Evolutionary conservation across 2,797 vertebrate species (phyloP).

Genomic region (Chrosomus eos): DNA sequence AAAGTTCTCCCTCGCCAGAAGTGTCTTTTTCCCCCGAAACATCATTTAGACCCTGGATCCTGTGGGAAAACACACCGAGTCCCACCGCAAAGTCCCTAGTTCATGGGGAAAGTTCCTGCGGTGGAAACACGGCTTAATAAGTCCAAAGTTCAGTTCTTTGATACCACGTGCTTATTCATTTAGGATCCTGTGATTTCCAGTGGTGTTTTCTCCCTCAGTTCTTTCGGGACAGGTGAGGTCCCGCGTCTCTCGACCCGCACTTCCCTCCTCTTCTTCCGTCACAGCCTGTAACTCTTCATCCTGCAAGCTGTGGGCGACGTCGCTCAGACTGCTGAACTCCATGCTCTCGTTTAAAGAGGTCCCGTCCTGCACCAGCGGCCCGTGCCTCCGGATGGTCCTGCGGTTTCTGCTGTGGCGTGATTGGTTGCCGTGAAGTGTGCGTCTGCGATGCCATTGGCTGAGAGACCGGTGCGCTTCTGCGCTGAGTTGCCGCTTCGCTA

Average conservation of each 20-base stretch:
- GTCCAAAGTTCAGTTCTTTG: neutral
- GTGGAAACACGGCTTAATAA: neutral
- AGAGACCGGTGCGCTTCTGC: conserved; percentile 84
- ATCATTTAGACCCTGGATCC: too few species aligned
- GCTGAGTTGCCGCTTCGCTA: conserved; percentile 80
- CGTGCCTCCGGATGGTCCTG: conserved; percentile 69
- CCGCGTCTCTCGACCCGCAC: neutral
- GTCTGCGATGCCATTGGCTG: conserved; percentile 86
- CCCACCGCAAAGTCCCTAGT: too few species aligned
- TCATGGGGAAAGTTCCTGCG: too few species aligned
- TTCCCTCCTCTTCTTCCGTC: conserved; percentile 20
- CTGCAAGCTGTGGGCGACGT: neutral
- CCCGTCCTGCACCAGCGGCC: conserved; percentile 7
- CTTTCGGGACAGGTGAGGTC: neutral
- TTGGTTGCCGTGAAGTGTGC: conserved; percentile 82
- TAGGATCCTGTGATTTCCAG: neutral
- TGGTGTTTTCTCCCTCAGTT: neutral
- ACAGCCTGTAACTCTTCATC: conserved; percentile 48
- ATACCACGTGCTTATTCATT: neutral
- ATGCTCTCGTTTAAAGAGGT: neutral
- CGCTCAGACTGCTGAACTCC: neutral
- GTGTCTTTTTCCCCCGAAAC: too few species aligned
- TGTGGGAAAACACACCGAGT: too few species aligned
- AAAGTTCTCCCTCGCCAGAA: too few species aligned
- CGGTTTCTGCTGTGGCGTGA: conserved; percentile 64